Percentiles rank a stretch among this genome's conserved stretches.
Conservation (phyloP, 2,888 invertebrate genomes). For the Nemotelus nigrinus region DNA sequence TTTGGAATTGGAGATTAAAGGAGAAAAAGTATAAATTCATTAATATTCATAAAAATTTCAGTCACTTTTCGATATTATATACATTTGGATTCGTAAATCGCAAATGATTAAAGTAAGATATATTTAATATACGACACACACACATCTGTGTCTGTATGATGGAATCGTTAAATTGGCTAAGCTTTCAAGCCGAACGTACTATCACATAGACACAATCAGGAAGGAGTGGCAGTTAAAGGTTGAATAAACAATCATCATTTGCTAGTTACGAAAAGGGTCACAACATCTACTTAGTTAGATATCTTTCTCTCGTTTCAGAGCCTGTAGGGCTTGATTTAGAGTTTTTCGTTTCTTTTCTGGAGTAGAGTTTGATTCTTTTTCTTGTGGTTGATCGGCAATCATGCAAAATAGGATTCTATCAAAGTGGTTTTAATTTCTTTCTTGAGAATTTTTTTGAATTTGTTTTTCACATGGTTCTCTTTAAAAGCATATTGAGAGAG, state of each 20-base stretch:
- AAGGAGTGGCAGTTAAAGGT: not conserved
- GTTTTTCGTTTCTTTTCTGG: slow-evolving; percentile 1
- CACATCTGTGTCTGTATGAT: not conserved
- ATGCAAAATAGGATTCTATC: slow-evolving; percentile 82
- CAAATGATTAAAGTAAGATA: slow-evolving; percentile 35
- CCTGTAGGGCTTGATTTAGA: slow-evolving; percentile 6
- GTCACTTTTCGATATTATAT: slow-evolving; percentile 47
- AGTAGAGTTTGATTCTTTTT: not conserved
- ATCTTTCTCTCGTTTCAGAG: slow-evolving; percentile 6
- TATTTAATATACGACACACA: slow-evolving; percentile 6
- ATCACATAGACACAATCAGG: no score
- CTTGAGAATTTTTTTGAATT: not conserved
- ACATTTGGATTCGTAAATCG: slow-evolving; percentile 47
- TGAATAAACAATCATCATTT: slow-evolving; percentile 40
- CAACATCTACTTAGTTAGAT: slow-evolving; percentile 43
- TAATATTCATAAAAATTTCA: slow-evolving; percentile 27
- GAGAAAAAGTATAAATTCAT: slow-evolving; percentile 40
- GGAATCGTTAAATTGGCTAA: not conserved
- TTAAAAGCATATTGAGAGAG: slow-evolving; percentile 5
- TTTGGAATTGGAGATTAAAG: slow-evolving; percentile 49
- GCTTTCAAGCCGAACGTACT: no score
- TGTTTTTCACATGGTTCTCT: slow-evolving; percentile 34
- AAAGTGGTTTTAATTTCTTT: not conserved
- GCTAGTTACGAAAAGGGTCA: slow-evolving; percentile 42
- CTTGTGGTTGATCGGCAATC: slow-evolving; percentile 57